Percentiles rank a stretch among this genome's conserved stretches.
These are phyloP conservation scores for Pachycephus smyrnensis DNA, from an alignment of 2,888 invertebrate genomes.

Conservation along the genomic window DNA sequence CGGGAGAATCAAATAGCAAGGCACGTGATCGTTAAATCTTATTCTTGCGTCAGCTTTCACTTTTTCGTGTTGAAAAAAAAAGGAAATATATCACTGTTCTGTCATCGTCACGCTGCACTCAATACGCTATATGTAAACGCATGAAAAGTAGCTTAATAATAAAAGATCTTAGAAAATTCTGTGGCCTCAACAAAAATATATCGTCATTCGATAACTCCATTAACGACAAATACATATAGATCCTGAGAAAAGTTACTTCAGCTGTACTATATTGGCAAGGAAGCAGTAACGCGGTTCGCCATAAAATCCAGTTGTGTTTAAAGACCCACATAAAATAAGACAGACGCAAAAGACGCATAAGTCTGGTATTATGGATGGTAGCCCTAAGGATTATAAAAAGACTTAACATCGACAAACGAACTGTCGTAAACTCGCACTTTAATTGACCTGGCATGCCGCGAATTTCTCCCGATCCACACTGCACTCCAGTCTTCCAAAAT, in stretches of 20 bases:
- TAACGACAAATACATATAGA: too few relatives aligned
- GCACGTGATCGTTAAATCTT: neutral
- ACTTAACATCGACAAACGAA: neutral
- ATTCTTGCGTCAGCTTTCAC: neutral
- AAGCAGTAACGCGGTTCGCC: neutral
- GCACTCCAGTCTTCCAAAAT: neutral
- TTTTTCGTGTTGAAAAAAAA: neutral
- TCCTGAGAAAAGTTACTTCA: too few relatives aligned
- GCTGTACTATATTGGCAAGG: neutral
- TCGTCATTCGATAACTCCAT: too few relatives aligned
- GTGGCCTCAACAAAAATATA: too few relatives aligned
- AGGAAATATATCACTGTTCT: neutral
- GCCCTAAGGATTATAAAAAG: neutral
- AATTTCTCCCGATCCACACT: too few relatives aligned
- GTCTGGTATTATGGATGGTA: neutral
- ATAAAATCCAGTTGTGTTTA: conserved; percentile 6
- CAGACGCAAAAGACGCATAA: neutral
- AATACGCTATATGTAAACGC: neutral
- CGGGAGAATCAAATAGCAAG: neutral
- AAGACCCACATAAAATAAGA: conserved; percentile 4
- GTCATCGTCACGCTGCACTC: neutral
- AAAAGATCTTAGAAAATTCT: neutral
- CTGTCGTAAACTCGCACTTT: too few relatives aligned
- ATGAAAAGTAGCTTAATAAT: neutral
- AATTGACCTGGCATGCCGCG: too few relatives aligned